A percentile compares a stretch with the other conserved stretches of the same genome.
phyloP scores from a whole-genome alignment of 2,888 invertebrate species.

The Caradrina clavipalpis region DNA sequence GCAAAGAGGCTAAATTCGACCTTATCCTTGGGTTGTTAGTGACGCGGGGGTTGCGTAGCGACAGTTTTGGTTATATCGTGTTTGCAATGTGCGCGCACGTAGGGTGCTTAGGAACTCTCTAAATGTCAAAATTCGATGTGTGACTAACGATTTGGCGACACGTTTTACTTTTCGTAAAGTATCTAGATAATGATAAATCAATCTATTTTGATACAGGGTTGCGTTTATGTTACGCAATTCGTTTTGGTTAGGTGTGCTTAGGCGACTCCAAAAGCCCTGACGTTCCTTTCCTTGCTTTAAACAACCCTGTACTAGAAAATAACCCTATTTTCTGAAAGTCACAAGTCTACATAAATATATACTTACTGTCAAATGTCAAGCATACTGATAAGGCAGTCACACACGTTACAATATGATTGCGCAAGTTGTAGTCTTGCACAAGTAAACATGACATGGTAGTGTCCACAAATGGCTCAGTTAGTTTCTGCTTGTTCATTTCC shows the following conservation, averaged over 20 bases:
- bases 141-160: slow-evolving; percentile 26
- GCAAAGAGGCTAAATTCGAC: slow-evolving; percentile 38
- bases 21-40: slow-evolving; percentile 18
- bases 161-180: not conserved
- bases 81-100: slow-evolving; percentile 43
- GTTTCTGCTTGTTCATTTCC: too few relatives aligned
- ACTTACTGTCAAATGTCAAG: too few relatives aligned
- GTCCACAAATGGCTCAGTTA: too few relatives aligned
- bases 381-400: too few relatives aligned
- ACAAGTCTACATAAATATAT: too few relatives aligned
- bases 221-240: slow-evolving; percentile 21
- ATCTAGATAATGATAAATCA: not conserved
- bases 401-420: too few relatives aligned
- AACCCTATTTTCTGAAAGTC: not conserved
- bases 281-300: not conserved
- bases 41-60: slow-evolving; percentile 50
- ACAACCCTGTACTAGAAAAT: not conserved
- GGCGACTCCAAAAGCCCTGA: not conserved
- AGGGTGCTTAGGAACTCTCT: slow-evolving; percentile 6
- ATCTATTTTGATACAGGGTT: not conserved
- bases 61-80: slow-evolving; percentile 28
- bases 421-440: too few relatives aligned
- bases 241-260: not conserved
- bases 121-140: slow-evolving; percentile 17
- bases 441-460: too few relatives aligned